Base-by-base conservation (phyloP, 2,797 vertebrate species). In the Odontamblyopus rebecca region DNA sequence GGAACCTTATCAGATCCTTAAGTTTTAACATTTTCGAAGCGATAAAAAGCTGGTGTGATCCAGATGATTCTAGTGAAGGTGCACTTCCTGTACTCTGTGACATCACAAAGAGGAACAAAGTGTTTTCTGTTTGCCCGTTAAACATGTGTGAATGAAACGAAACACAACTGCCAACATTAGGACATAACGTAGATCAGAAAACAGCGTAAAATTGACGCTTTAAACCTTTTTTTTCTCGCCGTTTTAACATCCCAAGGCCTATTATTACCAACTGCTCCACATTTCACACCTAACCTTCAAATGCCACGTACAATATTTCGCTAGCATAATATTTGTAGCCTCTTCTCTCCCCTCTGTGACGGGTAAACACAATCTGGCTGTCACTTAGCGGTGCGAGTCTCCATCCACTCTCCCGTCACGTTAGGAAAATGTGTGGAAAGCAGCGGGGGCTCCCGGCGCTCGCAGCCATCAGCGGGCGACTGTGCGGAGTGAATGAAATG, bases 401-500 rank as follows among this genome's bases (percentile, higher is more conserved):
- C 23, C 4, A 75, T 61, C 76, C 13, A 30, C 78, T 86, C 70
- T 74, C 67, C 70, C 61, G 32, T 26, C 76, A 72, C 65, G 81
- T 78, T 44, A 68, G 68, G 15, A 70, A 78, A 83, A 81, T 82
- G 85, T 75, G 38, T 6, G 27, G 56, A 54, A 30, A 77, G 73
- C 84, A 57, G 84, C 60, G 26, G 67, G 72, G 68, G 75, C 79
- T 81, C 67, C 82, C 71, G 82, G 74, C 32, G 72, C 27, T 9
- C 23, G 72, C 71, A 69, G 69, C 12, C 81, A 78, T 82, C 85
- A 85, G 88, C 86, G 69, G 86, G 86, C 81, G 79, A 79, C 78
- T 38, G 5, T 26, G 38, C 74, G 78, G 80, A 86, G 83, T 81
- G 83, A 91, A 91, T 89, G 84, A 89, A 89, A 90, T 90, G 87